phyloP scores from a whole-genome alignment of 2,888 invertebrate species.

The Aleiodes leptofemur region DNA sequence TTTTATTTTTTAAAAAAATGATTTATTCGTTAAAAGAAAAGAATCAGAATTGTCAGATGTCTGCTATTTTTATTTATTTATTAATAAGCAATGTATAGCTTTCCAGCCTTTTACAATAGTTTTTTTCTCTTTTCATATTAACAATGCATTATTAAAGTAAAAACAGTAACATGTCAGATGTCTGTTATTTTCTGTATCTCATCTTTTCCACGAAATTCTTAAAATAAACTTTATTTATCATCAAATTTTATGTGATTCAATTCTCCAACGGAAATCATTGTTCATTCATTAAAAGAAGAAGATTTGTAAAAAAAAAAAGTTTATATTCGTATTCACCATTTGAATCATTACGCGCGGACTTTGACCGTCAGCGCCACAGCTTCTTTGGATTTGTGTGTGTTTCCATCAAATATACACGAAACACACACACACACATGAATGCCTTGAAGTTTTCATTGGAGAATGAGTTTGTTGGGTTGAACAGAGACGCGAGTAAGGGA shows the following conservation, averaged over 20 bases:
- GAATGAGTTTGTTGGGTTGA: neutral
- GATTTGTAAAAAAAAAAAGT: neutral
- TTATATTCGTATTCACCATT: neutral
- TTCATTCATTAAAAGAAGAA: neutral
- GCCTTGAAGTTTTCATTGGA: neutral
- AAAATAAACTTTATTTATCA: neutral
- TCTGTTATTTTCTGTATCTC: too few species aligned
- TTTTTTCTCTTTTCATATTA: too few species aligned
- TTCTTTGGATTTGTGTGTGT: neutral
- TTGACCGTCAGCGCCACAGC: slow-evolving; percentile 40
- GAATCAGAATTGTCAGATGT: too few species aligned
- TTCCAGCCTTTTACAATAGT: too few species aligned
- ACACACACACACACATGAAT: neutral
- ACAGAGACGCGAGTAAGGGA: slow-evolving; percentile 18
- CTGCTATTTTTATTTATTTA: too few species aligned
- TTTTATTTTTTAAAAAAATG: too few species aligned
- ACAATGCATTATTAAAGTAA: too few species aligned
- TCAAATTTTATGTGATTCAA: slow-evolving; percentile 1
- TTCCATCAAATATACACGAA: neutral
- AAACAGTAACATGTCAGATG: too few species aligned
- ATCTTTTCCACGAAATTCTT: neutral
- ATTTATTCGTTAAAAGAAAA: too few species aligned
- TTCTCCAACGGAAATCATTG: neutral
- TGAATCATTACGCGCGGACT: slow-evolving; percentile 15
- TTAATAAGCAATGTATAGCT: too few species aligned